Evolutionary conservation across 2,888 invertebrate species (phyloP).

Genomic region (Liopterus haemorrhoidalis): DNA sequence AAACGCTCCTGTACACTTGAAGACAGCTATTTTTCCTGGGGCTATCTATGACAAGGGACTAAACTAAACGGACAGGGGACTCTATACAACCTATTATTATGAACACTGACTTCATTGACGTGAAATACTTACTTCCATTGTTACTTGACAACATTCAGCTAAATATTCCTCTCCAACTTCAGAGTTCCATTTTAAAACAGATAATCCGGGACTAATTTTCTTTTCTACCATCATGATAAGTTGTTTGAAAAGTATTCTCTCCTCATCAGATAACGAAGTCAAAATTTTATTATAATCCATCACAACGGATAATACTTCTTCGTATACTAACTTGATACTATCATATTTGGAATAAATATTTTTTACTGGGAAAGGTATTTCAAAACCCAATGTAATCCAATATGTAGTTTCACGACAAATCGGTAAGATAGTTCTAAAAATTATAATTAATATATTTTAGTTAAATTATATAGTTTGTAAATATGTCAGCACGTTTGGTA

Average conservation of each 20-base stretch:
- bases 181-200: constrained; percentile 66
- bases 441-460: constrained; percentile 13
- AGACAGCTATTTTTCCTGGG: too few relatives aligned
- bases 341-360: constrained; percentile 58
- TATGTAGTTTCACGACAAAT: constrained; percentile 66
- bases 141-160: constrained; percentile 61
- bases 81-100: too few relatives aligned
- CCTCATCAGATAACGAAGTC: constrained; percentile 67
- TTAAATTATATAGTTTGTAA: constrained; percentile 4
- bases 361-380: constrained; percentile 62
- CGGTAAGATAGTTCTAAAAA: constrained; percentile 56
- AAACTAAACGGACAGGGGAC: too few relatives aligned
- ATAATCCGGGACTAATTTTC: constrained; percentile 67
- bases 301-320: constrained; percentile 65
- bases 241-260: constrained; percentile 70
- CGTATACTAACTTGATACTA: constrained; percentile 57
- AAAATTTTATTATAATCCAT: constrained; percentile 74
- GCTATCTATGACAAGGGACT: too few relatives aligned
- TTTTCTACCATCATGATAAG: constrained; percentile 58
- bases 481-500: too few relatives aligned
- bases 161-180: constrained; percentile 68
- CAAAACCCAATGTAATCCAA: constrained; percentile 65
- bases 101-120: background rate
- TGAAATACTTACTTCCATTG: constrained; percentile 52
- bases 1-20: too few relatives aligned